These are phyloP conservation scores for Okamejei kenojei DNA, from an alignment of 2,797 vertebrate species.

Conservation along the genomic window DNA sequence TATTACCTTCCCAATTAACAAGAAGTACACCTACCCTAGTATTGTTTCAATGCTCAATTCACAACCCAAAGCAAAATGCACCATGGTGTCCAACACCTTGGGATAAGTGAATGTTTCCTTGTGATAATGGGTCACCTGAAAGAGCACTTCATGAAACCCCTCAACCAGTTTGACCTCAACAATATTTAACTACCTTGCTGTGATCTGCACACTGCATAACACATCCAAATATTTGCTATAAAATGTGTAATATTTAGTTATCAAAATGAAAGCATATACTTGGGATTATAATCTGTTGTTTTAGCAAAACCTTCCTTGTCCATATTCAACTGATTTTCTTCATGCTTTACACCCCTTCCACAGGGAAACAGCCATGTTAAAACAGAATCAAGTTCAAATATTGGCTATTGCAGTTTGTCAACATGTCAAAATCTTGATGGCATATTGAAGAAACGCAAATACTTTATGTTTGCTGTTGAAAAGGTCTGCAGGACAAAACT, in stretches of 20 bases:
- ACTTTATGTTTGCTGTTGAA: too few species aligned
- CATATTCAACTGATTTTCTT: background rate
- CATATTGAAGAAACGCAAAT: too few species aligned
- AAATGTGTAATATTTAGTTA: background rate
- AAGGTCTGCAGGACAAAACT: too few species aligned
- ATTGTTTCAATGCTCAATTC: background rate
- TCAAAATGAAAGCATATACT: background rate
- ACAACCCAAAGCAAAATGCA: background rate
- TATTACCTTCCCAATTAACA: background rate
- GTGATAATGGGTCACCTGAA: background rate
- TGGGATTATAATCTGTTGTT: background rate
- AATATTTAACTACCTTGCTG: background rate
- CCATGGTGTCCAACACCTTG: background rate
- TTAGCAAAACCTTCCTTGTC: background rate
- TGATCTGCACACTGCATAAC: background rate
- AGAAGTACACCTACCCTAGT: background rate
- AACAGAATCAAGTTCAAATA: background rate
- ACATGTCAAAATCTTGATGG: background rate
- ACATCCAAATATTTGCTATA: background rate
- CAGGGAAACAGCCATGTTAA: background rate
- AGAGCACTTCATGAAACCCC: background rate
- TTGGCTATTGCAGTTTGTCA: background rate
- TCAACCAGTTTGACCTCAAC: background rate
- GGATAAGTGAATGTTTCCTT: background rate
- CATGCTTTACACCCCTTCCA: background rate